Evolutionary conservation across 2,113 vertebrate genomes (phyloP).

Genomic region (Gymnobelideus leadbeateri): DNA sequence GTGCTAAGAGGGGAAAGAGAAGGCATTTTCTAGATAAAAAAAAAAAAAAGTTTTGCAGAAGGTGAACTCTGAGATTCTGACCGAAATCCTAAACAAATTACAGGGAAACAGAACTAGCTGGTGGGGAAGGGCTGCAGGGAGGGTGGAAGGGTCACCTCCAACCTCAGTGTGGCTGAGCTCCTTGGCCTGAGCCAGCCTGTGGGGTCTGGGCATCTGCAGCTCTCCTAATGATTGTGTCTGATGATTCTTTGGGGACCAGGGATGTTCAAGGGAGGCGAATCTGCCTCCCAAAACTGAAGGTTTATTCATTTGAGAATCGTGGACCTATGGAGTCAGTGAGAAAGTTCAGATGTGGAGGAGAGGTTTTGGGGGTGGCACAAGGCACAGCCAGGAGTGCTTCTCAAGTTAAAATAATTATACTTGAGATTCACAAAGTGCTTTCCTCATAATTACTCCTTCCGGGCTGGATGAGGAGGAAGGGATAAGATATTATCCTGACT

Average conservation of each 20-base stretch:
- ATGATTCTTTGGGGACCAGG: background rate
- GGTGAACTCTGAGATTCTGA: slow-evolving; percentile 84
- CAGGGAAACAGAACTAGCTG: slow-evolving; percentile 89
- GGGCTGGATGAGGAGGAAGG: background rate
- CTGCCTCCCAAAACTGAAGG: background rate
- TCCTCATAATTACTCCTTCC: background rate
- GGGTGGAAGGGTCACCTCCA: slow-evolving; percentile 68
- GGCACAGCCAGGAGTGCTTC: background rate
- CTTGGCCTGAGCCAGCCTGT: slow-evolving; percentile 65
- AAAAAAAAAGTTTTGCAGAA: slow-evolving; percentile 85
- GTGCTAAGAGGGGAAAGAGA: slow-evolving; percentile 61
- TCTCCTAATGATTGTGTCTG: background rate
- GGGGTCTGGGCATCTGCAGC: background rate
- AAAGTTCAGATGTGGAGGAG: background rate
- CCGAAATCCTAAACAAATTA: slow-evolving; percentile 88
- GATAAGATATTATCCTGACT: background rate
- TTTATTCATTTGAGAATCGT: background rate
- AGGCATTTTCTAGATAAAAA: slow-evolving; percentile 77
- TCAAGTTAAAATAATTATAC: background rate
- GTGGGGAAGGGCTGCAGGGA: slow-evolving; percentile 64
- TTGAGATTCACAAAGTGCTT: background rate
- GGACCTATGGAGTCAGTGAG: background rate
- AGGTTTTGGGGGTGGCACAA: background rate
- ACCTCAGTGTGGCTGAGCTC: slow-evolving; percentile 77
- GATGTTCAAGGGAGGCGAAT: background rate